These are phyloP conservation scores for Caenorhabditis japonica DNA, from an alignment of 2,888 invertebrate genomes.

Conservation along the genomic window DNA sequence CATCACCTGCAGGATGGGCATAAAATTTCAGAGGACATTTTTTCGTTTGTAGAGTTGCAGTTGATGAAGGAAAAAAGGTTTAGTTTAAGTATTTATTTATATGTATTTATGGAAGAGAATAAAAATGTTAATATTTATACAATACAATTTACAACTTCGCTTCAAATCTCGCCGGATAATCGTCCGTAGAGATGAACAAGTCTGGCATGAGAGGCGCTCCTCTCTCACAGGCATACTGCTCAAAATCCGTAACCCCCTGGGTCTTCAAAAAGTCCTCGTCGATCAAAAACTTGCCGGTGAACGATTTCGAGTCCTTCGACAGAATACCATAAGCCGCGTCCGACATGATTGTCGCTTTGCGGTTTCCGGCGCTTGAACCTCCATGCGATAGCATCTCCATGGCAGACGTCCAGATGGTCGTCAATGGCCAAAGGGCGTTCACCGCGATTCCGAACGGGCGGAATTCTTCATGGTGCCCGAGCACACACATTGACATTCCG, in stretches of 20 bases:
- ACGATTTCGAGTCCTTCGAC: slow-evolving; percentile 84
- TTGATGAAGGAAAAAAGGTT: slow-evolving; percentile 20
- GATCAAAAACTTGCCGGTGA: slow-evolving; percentile 87
- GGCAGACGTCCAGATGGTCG: slow-evolving; percentile 85
- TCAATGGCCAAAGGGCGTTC: slow-evolving; percentile 93
- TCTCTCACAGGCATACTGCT: slow-evolving; percentile 87
- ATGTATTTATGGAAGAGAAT: too few species aligned
- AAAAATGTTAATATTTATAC: neutral
- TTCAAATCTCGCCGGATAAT: slow-evolving; percentile 21
- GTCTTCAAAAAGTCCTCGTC: slow-evolving; percentile 89
- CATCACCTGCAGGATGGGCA: slow-evolving; percentile 60
- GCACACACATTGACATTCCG: slow-evolving; percentile 90
- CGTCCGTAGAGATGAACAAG: slow-evolving; percentile 83
- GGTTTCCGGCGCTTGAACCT: slow-evolving; percentile 78
- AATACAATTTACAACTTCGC: slow-evolving; percentile 29
- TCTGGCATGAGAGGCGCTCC: slow-evolving; percentile 86
- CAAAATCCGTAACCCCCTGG: slow-evolving; percentile 87
- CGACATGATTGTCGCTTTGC: slow-evolving; percentile 56
- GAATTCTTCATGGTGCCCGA: slow-evolving; percentile 94
- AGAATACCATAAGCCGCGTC: slow-evolving; percentile 90
- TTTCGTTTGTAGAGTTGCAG: slow-evolving; percentile 64
- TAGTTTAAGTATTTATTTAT: neutral
- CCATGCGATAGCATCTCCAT: slow-evolving; percentile 79
- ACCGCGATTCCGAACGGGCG: slow-evolving; percentile 88
- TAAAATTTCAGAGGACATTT: slow-evolving; percentile 63